Conservation (phyloP, 2,888 invertebrate species). For the Corythucha ciliata region DNA sequence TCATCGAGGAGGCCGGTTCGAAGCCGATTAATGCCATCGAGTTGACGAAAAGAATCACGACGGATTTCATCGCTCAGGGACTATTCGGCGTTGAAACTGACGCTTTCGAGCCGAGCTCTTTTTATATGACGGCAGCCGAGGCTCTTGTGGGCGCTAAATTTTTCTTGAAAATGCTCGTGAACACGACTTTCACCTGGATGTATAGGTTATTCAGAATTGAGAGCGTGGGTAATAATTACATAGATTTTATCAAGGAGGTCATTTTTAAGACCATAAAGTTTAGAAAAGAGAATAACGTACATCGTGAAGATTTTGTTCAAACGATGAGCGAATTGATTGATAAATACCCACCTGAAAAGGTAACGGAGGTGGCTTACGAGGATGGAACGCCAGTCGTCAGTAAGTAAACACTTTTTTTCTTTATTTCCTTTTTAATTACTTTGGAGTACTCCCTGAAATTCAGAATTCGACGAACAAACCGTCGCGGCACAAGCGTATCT, state of each 20-base stretch:
- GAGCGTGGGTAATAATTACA: not conserved
- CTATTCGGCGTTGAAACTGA: slow-evolving; percentile 14
- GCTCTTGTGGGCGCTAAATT: slow-evolving; percentile 2
- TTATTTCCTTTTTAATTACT: too few species aligned
- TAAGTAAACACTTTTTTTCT: too few species aligned
- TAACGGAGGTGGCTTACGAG: not conserved
- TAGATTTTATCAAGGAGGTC: slow-evolving; percentile 8
- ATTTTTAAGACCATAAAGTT: not conserved
- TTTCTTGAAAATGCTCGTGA: not conserved
- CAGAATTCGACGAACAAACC: slow-evolving; percentile 12
- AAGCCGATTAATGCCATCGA: slow-evolving; percentile 3
- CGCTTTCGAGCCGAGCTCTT: slow-evolving; percentile 3
- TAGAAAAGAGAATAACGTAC: slow-evolving; percentile 6
- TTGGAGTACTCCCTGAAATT: too few species aligned
- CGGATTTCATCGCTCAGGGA: slow-evolving; percentile 11
- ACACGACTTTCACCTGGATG: not conserved
- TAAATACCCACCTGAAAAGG: not conserved
- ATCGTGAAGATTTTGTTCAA: slow-evolving; percentile 10
- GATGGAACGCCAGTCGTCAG: slow-evolving; percentile 12
- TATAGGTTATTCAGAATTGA: slow-evolving; percentile 4
- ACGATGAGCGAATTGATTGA: slow-evolving; percentile 11
- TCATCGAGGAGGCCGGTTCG: not conserved
- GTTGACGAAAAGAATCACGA: not conserved
- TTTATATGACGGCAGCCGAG: too few species aligned
- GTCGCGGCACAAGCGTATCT: too few species aligned